These are phyloP conservation scores for Avahi laniger DNA, from an alignment of 2,797 vertebrate species.

Conservation along the genomic window DNA sequence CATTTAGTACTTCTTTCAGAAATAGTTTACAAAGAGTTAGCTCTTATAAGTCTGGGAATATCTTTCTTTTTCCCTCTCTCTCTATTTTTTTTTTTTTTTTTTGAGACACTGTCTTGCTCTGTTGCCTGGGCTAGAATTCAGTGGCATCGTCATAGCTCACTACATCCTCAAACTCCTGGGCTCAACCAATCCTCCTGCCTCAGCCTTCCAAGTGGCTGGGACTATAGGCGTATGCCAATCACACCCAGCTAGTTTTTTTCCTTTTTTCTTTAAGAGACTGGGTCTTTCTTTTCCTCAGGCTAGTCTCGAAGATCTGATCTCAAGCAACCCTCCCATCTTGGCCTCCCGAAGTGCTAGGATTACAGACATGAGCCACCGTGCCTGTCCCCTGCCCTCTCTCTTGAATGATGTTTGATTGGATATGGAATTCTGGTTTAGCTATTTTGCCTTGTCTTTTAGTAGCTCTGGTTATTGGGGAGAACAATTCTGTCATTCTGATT, in stretches of 20 bases:
- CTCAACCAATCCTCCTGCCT: background rate
- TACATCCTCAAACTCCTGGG: background rate
- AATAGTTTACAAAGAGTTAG: background rate
- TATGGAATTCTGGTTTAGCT: constrained; percentile 1
- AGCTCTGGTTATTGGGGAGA: background rate
- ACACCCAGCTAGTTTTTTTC: background rate
- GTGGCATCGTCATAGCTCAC: background rate
- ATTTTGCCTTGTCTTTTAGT: background rate
- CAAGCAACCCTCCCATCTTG: background rate
- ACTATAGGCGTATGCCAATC: background rate
- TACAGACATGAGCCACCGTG: background rate
- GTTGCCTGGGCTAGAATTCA: background rate
- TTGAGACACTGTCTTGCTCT: background rate
- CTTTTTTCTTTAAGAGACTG: background rate
- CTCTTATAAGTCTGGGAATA: background rate
- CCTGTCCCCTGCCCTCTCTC: background rate
- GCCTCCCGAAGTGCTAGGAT: background rate
- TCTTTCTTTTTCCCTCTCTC: background rate
- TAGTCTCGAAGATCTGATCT: background rate
- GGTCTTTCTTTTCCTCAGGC: background rate
- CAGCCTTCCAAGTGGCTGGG: background rate
- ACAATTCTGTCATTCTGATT: background rate
- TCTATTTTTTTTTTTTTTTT: too few relatives aligned
- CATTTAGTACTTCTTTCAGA: background rate
- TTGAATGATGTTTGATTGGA: background rate